Base-by-base conservation (phyloP, 2,888 invertebrate genomes). In the Eristalis pertinax region DNA sequence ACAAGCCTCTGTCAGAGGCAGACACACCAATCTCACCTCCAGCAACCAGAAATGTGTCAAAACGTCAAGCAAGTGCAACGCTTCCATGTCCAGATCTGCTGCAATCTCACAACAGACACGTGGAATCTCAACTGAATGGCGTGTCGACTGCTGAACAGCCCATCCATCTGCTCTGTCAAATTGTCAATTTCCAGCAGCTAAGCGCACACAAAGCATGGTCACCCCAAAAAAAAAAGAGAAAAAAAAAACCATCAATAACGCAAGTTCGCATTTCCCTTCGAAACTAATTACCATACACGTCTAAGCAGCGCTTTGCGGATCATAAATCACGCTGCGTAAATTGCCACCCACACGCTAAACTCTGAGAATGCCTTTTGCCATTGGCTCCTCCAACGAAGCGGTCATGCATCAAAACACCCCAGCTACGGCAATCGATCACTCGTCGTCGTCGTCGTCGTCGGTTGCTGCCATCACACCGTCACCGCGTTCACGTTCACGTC, bases 261-360 rank as follows among this genome's bases (percentile, higher is more conserved):
- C 62, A 26, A 38, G 64, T 72, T 77, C 60, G 70, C 77, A 73
- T 82, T 86, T 86, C 83, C 86, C 79, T 83, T 80, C 63, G 19
- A 74, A 83, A 70, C 83, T 83, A 86, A 86, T 86, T 83, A 86
- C 70, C 86, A 86, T 86, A 86, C 74, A 65, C 62, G 83, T 83
- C 86, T 22, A 79, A 86, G 74, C 67, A 75, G 70, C 69, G 56
- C 24, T 70, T 83, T 74, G 67, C 63, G 67, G 75, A 75, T 56
- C 83, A 83, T 86, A 86, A 83, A 86, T 86, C 86, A 79, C 86
- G 78, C 83, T 82, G 70, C 85, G 85, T 82, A 82, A 82, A 82
- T 78, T 86, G 74, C 86, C 86, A 86, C 86, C 86, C 86, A 86
- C 86, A 83, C 78, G 65, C 63, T 35, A 41, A 29, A 76, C 43